Conservation (phyloP, 1,140 invertebrate species). For the Limonius californicus region DNA sequence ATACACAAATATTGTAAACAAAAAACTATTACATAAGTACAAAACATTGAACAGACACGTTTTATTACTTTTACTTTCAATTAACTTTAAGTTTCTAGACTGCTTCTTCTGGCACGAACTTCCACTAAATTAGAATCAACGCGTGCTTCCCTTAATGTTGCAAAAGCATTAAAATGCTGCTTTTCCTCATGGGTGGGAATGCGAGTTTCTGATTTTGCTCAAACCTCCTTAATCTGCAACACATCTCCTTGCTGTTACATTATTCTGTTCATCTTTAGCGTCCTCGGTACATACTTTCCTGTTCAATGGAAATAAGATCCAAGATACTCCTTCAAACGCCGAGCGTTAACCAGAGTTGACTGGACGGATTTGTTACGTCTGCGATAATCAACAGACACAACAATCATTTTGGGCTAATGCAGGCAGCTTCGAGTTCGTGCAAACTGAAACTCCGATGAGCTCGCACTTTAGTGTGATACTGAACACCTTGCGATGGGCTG, state of each 20-base stretch:
- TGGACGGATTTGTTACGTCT: slow-evolving; percentile 94
- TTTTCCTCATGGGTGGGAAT: slow-evolving; percentile 86
- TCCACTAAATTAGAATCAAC: slow-evolving; percentile 87
- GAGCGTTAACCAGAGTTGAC: slow-evolving; percentile 89
- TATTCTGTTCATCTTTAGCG: slow-evolving; percentile 88
- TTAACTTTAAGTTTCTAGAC: slow-evolving; percentile 65
- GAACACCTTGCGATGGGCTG: slow-evolving; percentile 93
- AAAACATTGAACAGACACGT: too few species aligned
- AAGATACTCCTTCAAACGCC: slow-evolving; percentile 94
- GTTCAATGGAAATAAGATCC: slow-evolving; percentile 97
- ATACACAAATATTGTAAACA: too few species aligned
- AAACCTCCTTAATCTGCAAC: slow-evolving; percentile 77
- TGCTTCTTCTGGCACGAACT: slow-evolving; percentile 89
- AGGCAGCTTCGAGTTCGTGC: slow-evolving; percentile 79
- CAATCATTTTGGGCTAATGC: slow-evolving; percentile 87
- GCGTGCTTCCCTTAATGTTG: slow-evolving; percentile 79
- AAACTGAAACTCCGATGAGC: slow-evolving; percentile 94
- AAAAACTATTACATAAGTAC: too few species aligned
- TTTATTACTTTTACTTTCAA: too few species aligned
- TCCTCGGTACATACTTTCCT: slow-evolving; percentile 93
- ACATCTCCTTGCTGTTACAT: slow-evolving; percentile 75
- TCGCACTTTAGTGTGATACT: slow-evolving; percentile 80
- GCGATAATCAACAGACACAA: slow-evolving; percentile 92
- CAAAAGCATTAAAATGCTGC: slow-evolving; percentile 88
- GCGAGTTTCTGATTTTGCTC: slow-evolving; percentile 71